Conservation (phyloP, 2,888 invertebrate species). For the Tholera decimalis region DNA sequence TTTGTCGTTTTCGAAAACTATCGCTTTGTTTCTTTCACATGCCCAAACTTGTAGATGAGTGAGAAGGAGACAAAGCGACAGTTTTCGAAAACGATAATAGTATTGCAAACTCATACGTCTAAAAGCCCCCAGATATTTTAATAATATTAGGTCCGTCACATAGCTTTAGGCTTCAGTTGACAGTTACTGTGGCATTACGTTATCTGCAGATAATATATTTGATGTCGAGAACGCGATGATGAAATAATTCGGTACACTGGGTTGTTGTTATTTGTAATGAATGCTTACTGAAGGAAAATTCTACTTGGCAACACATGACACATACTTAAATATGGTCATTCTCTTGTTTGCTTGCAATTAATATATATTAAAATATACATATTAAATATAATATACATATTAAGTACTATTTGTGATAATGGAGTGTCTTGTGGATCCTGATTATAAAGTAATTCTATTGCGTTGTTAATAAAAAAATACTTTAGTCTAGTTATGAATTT, state of each 20-base stretch:
- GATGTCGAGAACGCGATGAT: conserved; percentile 28
- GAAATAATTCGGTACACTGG: conserved; percentile 40
- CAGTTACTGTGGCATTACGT: conserved; percentile 29
- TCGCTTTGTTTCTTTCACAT: too few relatives aligned
- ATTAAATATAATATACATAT: too few relatives aligned
- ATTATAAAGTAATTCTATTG: conserved; percentile 1
- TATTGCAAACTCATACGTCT: too few relatives aligned
- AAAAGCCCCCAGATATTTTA: conserved; percentile 13
- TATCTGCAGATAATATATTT: conserved; percentile 45
- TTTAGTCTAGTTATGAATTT: too few relatives aligned
- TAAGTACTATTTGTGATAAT: conserved; percentile 9
- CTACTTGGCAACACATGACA: conserved; percentile 31
- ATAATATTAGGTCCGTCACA: conserved; percentile 16
- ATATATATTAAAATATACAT: too few relatives aligned
- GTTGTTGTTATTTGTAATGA: conserved; percentile 23
- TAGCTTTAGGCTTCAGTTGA: conserved; percentile 8
- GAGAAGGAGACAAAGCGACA: too few relatives aligned
- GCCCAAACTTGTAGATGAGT: too few relatives aligned
- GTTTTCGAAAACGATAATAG: too few relatives aligned
- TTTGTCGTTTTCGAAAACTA: too few relatives aligned
- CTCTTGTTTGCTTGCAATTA: conserved; percentile 16
- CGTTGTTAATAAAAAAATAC: conserved; percentile 3
- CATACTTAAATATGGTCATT: conserved; percentile 38
- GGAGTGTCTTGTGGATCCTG: conserved; percentile 12
- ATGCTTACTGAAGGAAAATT: conserved; percentile 30